Percentiles rank a stretch among this genome's conserved stretches.
These are phyloP conservation scores for Argyresthia goedartella DNA, from an alignment of 2,888 invertebrate species.

Conservation along the genomic window DNA sequence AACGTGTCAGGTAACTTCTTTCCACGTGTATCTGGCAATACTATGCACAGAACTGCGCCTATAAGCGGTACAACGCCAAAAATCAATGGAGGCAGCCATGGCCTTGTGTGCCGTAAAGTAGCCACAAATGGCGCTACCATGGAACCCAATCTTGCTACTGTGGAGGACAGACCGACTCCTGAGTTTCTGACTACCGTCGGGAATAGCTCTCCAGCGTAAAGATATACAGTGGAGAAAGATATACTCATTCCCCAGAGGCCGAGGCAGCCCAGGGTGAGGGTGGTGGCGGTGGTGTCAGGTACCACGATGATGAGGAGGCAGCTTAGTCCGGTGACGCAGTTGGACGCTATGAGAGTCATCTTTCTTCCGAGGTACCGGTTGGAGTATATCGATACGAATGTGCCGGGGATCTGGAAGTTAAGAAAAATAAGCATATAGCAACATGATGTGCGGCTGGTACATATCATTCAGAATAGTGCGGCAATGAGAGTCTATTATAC, in stretches of 20 bases:
- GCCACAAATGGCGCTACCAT: constrained; percentile 88
- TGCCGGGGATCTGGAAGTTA: constrained; percentile 67
- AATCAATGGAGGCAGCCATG: constrained; percentile 78
- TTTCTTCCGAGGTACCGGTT: constrained; percentile 78
- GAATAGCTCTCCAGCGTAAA: constrained; percentile 90
- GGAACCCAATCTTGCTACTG: constrained; percentile 88
- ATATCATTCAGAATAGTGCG: too few species aligned
- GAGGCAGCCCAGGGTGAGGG: constrained; percentile 76
- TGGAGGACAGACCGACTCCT: constrained; percentile 88
- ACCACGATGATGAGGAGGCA: constrained; percentile 74
- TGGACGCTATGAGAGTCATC: constrained; percentile 74
- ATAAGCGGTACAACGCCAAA: constrained; percentile 79
- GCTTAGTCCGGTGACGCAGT: constrained; percentile 74
- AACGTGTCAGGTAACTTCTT: constrained; percentile 83
- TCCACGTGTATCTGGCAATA: constrained; percentile 84
- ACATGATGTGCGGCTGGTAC: too few species aligned
- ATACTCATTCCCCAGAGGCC: constrained; percentile 87
- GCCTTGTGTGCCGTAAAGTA: constrained; percentile 65
- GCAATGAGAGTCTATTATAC: too few species aligned
- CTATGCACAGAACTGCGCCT: constrained; percentile 75
- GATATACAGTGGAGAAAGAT: constrained; percentile 87
- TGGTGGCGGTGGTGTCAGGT: constrained; percentile 51
- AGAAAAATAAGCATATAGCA: neutral
- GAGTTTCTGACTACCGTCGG: constrained; percentile 91
- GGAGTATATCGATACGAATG: constrained; percentile 74